Evolutionary conservation across 2,113 vertebrate species (phyloP), one percentile per base, ranked within the genome.

Genomic region (Phrynocephalus versicolor): DNA sequence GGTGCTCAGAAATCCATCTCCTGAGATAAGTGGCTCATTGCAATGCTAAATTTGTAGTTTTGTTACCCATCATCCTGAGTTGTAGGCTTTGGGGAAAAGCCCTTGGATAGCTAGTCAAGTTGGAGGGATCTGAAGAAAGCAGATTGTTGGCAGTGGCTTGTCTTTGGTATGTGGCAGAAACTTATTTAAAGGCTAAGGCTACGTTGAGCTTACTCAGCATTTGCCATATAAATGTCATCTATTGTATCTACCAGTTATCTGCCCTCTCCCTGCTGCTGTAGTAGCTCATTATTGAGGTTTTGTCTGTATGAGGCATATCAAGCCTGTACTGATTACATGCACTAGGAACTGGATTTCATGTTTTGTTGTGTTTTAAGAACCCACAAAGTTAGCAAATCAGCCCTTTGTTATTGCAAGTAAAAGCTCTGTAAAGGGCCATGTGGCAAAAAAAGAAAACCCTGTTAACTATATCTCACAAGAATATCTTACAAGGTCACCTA

Each of bases 281-380:
- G 84, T 82, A 62, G 82, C 65, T 57, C 87, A 83, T 77, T 57
- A 69, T 55, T 82, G 90, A 37, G 72, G 45, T 33, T 90, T 78
- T 75, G n/a, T 27, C 83, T 95, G 41, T 65, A 83, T 93, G 86
- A 88, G 41, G 78, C 25, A 80, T 89, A n/a, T 70, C 72, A 92
- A 93, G 30, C 71, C 12, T 33, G 7, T 89, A 13, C 35, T 85
- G 77, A 84, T 2, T 75, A 1, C 25, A 89, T 86, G 92, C 81
- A 80, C 51, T 73, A 87, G 27, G 69, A 88, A 93, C 88, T 84
- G 73, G 87, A 27, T 86, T 84, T 19, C 33, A 45, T 3, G 14
- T 39, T 57, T 16, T 57, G 25, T 62, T 74, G n/a, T 10, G 16
- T 62, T 45, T 71, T 64, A 10, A 7, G 39, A 83, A 83, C 57